These are phyloP conservation scores for Volucella inanis DNA, from an alignment of 2,888 invertebrate species.

Conservation along the genomic window DNA sequence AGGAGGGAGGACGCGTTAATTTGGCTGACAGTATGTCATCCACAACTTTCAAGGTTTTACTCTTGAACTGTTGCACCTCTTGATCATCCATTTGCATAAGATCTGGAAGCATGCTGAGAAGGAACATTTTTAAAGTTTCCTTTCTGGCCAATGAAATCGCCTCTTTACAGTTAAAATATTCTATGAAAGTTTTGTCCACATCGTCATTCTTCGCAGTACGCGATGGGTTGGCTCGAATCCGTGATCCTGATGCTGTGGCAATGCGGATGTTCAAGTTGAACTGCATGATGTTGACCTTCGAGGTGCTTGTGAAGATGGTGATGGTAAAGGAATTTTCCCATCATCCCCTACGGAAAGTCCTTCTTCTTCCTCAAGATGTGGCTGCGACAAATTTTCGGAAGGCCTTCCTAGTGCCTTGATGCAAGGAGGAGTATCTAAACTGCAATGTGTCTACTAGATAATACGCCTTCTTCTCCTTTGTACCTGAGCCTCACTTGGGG, in stretches of 20 bases:
- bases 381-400: slow-evolving; percentile 15
- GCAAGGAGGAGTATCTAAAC: too few relatives aligned
- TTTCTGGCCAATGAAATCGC: slow-evolving; percentile 6
- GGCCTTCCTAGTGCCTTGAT: neutral
- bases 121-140: neutral
- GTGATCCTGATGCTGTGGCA: neutral
- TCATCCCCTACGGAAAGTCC: slow-evolving; percentile 6
- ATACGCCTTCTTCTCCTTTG: slow-evolving; percentile 20
- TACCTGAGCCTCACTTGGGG: slow-evolving; percentile 2
- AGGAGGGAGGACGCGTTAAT: neutral
- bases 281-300: neutral
- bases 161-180: neutral
- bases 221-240: neutral
- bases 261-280: slow-evolving; percentile 4
- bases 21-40: neutral
- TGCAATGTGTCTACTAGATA: too few relatives aligned
- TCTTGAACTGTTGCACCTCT: slow-evolving; percentile 1
- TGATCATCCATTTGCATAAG: slow-evolving; percentile 6
- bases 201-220: slow-evolving; percentile 8
- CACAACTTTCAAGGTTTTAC: neutral
- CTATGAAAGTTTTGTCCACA: slow-evolving; percentile 7
- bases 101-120: slow-evolving; percentile 11
- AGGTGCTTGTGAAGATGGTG: slow-evolving; percentile 4
- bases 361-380: slow-evolving; percentile 20
- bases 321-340: slow-evolving; percentile 2